Base-by-base conservation (phyloP, 2,113 vertebrate species). In the Pollachius pollachius region DNA sequence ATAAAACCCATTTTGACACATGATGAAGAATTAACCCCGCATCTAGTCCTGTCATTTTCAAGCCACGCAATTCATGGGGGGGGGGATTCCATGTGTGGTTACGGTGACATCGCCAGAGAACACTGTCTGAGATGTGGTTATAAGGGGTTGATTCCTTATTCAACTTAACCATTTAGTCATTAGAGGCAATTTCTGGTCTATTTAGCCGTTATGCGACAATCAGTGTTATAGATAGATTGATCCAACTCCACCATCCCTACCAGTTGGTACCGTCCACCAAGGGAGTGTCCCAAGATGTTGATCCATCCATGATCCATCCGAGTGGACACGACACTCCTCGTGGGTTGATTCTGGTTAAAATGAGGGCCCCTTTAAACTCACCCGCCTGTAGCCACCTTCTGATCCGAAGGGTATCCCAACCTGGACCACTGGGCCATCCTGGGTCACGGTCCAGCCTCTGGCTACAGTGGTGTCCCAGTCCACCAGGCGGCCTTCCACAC, bases 301-400 rank as follows among this genome's bases (percentile, higher is more conserved):
- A 34, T 34, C 30, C 30, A 34, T 34, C 30, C 30, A 34, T 34
- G 6, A 34, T 34, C 4, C 30, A 34, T 34, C 30, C 6, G 30
- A 34, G 30, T 34, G 30, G 30, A 34, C 30, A 34, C 30, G 30
- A 34, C 30, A 34, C 4, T 34, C 30, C 30, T 34, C 30, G 41
- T 48, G 41, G 41, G 41, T 48, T 11, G 8, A 23, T 23, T 25
- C 15, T 23, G 59, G 19, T 25, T 15, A 19, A 12, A 23, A 61
- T 19, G 6, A 17, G 54, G 19, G 62, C 16, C 15, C 15, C 56
- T 21, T 34, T 15, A 11, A 3, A n/a, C 23, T 19, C 66, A 89
- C 88, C 83, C 67, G 81, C 41, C 72, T 80, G 77, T 81, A 74
- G 18, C 88, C 88, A 0, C 87, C 87, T 52, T 83, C 62, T 0